These are phyloP conservation scores for Aix galericulata DNA, from an alignment of 2,113 vertebrate species.

Conservation along the genomic window DNA sequence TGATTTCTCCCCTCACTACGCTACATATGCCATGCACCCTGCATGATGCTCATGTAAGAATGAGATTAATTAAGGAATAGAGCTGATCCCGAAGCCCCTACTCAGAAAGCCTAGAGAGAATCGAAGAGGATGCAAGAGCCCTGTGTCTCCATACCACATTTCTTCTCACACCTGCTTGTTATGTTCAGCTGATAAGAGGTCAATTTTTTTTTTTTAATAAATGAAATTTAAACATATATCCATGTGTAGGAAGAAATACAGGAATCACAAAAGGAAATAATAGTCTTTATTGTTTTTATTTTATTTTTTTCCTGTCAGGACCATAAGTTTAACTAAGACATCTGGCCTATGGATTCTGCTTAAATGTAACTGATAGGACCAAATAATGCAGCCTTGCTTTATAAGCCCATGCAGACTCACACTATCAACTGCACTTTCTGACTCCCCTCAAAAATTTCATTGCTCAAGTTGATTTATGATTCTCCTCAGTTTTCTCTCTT, in stretches of 20 bases:
- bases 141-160: neutral
- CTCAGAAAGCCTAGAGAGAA: neutral
- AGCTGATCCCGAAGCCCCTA: fast-evolving
- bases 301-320: neutral
- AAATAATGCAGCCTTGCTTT: neutral
- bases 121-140: neutral
- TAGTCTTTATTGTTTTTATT: neutral
- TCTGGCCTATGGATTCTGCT: neutral
- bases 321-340: neutral
- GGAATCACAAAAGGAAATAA: neutral
- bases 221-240: neutral
- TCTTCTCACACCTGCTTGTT: too few species aligned
- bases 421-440: neutral
- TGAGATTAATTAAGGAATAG: neutral
- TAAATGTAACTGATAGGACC: neutral
- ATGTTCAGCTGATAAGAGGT: neutral
- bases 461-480: neutral
- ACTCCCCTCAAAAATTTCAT: neutral
- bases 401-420: neutral
- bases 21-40: neutral
- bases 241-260: neutral
- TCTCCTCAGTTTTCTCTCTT: neutral
- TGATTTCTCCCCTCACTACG: neutral
- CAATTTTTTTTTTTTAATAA: neutral
- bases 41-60: fast-evolving